Conservation (phyloP, 64 coral and sea anemone species). For the Porites lutea region DNA sequence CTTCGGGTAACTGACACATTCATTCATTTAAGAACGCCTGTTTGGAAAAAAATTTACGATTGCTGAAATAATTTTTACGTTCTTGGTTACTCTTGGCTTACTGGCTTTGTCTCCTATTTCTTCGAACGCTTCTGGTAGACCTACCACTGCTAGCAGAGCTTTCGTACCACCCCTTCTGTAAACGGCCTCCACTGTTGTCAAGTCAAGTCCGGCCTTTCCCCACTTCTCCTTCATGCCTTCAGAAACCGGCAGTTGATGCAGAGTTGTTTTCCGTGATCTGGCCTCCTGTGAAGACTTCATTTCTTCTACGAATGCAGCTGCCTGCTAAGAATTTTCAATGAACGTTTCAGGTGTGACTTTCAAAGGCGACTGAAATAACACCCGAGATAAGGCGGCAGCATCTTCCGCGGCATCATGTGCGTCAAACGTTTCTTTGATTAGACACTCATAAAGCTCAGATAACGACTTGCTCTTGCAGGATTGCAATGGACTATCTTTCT, state of each 20-base stretch:
- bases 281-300: neutral
- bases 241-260: constrained; percentile 1
- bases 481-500: no score
- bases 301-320: neutral
- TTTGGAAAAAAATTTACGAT: no score
- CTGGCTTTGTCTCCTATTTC: neutral
- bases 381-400: no score
- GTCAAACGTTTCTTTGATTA: no score
- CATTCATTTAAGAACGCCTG: no score
- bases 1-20: no score
- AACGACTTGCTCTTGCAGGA: no score
- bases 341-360: no score
- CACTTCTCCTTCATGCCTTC: constrained; percentile 29
- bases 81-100: neutral
- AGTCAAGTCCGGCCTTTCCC: constrained; percentile 17
- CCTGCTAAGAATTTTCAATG: neutral
- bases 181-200: neutral
- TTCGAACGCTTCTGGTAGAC: constrained; percentile 2
- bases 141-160: neutral
- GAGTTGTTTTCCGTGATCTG: neutral
- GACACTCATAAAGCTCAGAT: no score
- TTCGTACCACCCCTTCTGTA: neutral
- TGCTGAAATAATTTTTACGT: no score
- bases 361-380: no score
- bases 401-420: no score